Conservation (phyloP, 2,888 invertebrate genomes). For the Agonopterix arenella region DNA sequence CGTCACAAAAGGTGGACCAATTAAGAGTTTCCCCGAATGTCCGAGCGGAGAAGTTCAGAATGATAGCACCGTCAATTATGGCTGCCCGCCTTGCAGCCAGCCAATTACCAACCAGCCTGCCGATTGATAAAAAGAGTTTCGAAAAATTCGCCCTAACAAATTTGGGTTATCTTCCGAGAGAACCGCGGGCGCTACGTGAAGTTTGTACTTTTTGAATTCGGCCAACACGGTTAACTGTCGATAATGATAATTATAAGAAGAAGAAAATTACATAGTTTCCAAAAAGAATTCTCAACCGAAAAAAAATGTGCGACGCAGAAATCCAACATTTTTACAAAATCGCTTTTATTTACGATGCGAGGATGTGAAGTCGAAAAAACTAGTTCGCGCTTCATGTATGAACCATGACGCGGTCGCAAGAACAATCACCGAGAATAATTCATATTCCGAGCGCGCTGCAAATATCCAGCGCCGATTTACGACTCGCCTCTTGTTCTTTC, state of each 20-base stretch:
- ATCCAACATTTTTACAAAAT: constrained; percentile 53
- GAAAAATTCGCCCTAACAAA: constrained; percentile 66
- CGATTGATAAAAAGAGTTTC: constrained; percentile 71
- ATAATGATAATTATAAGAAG: constrained; percentile 53
- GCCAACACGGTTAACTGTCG: constrained; percentile 39
- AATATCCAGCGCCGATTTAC: constrained; percentile 67
- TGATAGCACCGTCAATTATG: constrained; percentile 72
- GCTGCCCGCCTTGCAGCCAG: constrained; percentile 48
- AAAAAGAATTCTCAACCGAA: constrained; percentile 22
- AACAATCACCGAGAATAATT: constrained; percentile 74
- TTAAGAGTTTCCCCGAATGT: constrained; percentile 74
- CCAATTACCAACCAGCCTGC: constrained; percentile 63
- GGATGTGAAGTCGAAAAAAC: constrained; percentile 56
- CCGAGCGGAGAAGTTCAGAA: constrained; percentile 62
- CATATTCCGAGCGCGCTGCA: constrained; percentile 74
- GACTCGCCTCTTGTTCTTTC: constrained; percentile 53
- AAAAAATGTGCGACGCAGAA: constrained; percentile 38
- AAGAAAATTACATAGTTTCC: constrained; percentile 36
- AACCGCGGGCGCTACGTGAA: constrained; percentile 40
- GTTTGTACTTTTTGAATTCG: constrained; percentile 43
- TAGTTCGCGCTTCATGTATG: constrained; percentile 76
- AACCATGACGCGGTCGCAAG: constrained; percentile 71
- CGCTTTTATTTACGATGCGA: constrained; percentile 51
- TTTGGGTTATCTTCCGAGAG: constrained; percentile 56
- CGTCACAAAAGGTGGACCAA: constrained; percentile 72